These are phyloP conservation scores for Octopus bimaculoides DNA, from an alignment of 1,140 invertebrate species.

Conservation along the genomic window DNA sequence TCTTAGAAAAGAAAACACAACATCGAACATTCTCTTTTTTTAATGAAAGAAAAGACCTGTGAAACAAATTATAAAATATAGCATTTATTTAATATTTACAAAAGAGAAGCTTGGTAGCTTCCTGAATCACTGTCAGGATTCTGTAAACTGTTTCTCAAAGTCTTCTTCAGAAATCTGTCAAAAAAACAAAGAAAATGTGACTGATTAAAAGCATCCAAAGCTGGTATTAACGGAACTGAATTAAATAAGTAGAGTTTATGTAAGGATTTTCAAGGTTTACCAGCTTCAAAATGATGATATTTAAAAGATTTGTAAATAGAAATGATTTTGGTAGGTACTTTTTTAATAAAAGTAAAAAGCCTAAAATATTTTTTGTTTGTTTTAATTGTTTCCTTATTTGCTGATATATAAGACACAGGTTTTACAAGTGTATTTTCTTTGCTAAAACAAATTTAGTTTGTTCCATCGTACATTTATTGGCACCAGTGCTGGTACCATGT, in stretches of 20 bases:
- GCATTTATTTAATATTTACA: constrained; percentile 21
- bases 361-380: neutral
- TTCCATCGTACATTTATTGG: no score
- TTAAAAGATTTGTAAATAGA: neutral
- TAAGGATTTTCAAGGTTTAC: neutral
- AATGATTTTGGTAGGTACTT: neutral
- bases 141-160: constrained; percentile 29
- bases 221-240: neutral
- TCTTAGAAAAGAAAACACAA: no score
- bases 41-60: no score
- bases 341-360: neutral
- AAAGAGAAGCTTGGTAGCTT: neutral
- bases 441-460: no score
- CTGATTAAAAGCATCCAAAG: neutral
- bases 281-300: neutral
- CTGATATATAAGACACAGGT: no score
- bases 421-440: no score
- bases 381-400: no score
- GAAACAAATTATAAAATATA: neutral
- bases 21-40: no score
- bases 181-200: constrained; percentile 14
- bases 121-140: neutral
- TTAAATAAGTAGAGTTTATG: neutral
- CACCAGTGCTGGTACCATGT: no score
- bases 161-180: constrained; percentile 41